Base-by-base conservation (phyloP, 2,888 invertebrate genomes). In the Pardosa pseudoannulata region DNA sequence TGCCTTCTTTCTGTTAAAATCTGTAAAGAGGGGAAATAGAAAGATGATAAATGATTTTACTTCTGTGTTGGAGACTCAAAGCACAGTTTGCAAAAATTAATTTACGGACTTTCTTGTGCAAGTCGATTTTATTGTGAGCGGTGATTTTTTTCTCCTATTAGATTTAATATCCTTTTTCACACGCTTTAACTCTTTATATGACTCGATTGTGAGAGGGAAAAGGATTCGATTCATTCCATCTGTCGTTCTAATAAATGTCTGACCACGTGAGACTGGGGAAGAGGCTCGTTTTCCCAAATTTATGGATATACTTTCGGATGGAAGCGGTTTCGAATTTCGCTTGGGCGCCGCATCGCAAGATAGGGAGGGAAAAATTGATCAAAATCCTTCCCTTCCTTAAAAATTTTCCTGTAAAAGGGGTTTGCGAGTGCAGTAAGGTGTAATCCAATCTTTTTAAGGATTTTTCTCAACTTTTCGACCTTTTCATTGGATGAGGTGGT, bases 391-490 rank as follows among this genome's bases (percentile, higher is more conserved):
- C 56, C 56, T 56, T 56, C 23, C 23, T 19, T 23, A 56, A 56
- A 23, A 56, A 16, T 6, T 23, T 7, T 46, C 19, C 56, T 1
- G 16, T 16, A 19, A 56, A 56, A n/a, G 23, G 56, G 16, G 56
- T 56, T 56, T 19, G 56, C 11, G 56, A 23, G 56, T 56, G 56
- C 56, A 23, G 56, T 56, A 56, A 56, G 56, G 56, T 56, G 56
- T 56, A 56, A 56, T 56, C 56, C 56, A 56, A 56, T 56, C 56
- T 56, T 56, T 46, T 56, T 56, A 23, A 23, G 56, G 56, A 56
- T 56, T 56, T 56, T 56, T 56, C 56, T 56, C 56, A 56, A 56
- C 56, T 56, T 56, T 56, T 56, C 23, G 56, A 56, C 56, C 56
- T 56, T 56, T 56, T 56, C 23, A 56, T 23, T 56, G 19, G 56